Base-by-base conservation (phyloP, 2,888 invertebrate species). In the Temnothorax ravouxi region DNA sequence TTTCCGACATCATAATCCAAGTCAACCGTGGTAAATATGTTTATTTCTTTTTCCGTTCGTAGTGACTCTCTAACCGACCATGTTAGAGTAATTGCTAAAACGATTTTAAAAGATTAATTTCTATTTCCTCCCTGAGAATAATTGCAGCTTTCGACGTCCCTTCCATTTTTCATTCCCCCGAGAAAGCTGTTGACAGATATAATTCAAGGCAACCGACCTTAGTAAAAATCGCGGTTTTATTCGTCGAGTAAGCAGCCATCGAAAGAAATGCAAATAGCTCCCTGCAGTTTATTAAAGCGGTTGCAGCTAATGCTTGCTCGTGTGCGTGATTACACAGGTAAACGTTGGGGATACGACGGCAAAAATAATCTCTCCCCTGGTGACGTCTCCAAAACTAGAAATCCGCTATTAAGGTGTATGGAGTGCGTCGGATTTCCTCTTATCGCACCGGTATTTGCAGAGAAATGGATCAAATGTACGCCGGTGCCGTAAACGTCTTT, bases 401-500 rank as follows among this genome's bases (percentile, higher is more conserved):
- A 89, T 89, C 88, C 85, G 56, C 84, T 87, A 89, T 89, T 89
- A 89, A 67, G 85, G 84, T 61, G 59, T 79, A 79, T 59, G 25
- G 38, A 72, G 84, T 83, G 87, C 87, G 87, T 89, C 81, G 84
- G 75, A 69, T 85, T 84, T 64, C 83, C 79, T 79, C 90, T 89
- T 90, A 90, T 90, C 90, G 83, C 74, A 75, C 25, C 74, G 84
- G 86, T 90, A 88, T 90, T 90, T 89, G 89, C 87, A 83, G 90
- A 88, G 88, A 83, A 89, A 86, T 90, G 90, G 90, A 90, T 90
- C 89, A 87, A 89, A 86, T 77, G 86, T 81, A 84, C 77, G 64
- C 76, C 83, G 79, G 86, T 80, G 84, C 83, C 84, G 89, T 88
- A 90, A 90, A 90, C 90, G 90, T 90, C 90, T 88, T 88, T n/a